These are phyloP conservation scores for Cynocephalus volans DNA, from an alignment of 2,113 vertebrate species.

Conservation along the genomic window DNA sequence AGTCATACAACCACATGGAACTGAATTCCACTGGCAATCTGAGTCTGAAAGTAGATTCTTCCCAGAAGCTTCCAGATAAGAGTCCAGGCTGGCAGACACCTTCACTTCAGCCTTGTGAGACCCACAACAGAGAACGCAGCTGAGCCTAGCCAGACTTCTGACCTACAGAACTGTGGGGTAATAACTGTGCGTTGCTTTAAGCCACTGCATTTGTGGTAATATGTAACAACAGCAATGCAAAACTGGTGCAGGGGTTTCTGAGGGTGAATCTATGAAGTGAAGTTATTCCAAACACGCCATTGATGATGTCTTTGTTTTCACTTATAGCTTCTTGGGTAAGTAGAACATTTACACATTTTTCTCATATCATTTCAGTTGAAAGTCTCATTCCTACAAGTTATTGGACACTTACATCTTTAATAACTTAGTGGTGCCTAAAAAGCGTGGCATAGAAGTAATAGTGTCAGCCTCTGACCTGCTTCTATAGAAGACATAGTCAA, in stretches of 20 bases:
- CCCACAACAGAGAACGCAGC: no score
- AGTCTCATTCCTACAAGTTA: neutral
- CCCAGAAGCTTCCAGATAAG: no score
- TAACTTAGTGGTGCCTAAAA: no score
- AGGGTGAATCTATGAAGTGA: accelerated
- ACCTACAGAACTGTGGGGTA: no score
- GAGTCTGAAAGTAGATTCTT: neutral
- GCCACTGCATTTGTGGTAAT: no score
- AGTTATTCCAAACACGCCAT: accelerated
- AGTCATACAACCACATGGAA: neutral
- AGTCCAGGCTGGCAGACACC: neutral
- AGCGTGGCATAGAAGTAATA: accelerated
- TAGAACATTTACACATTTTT: accelerated
- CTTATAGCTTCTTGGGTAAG: neutral
- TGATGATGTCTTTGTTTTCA: neutral
- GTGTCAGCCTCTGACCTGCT: no score
- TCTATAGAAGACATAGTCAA: neutral
- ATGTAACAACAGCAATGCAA: no score
- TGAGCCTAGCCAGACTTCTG: no score
- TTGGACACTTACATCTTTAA: neutral
- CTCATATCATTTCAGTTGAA: neutral
- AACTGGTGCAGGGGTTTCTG: accelerated
- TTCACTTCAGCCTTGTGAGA: no score
- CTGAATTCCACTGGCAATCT: neutral
- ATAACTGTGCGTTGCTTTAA: no score